Percentiles rank a stretch among this genome's conserved stretches.
These are phyloP conservation scores for Pygmarrhopalites habei DNA, from an alignment of 1,140 invertebrate species.

Conservation along the genomic window DNA sequence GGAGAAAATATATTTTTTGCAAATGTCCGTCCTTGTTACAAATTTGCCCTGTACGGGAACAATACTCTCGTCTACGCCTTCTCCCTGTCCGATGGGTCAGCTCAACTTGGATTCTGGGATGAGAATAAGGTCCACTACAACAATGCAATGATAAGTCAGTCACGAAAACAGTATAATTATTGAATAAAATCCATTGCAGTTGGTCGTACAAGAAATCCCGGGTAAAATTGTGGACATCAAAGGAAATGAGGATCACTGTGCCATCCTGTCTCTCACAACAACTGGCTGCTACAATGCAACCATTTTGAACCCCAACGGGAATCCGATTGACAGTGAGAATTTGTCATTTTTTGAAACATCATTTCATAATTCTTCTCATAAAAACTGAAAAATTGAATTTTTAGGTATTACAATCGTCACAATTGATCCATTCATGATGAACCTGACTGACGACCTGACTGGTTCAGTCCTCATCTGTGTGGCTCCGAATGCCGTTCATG, in stretches of 20 bases:
- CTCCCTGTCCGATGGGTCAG: constrained; percentile 21
- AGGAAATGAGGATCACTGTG: constrained; percentile 33
- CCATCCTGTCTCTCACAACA: constrained; percentile 21
- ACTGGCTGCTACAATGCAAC: constrained; percentile 42
- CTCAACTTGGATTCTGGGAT: constrained; percentile 35
- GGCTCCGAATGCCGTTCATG: constrained; percentile 59
- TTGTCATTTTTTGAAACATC: neutral
- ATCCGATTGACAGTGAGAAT: constrained; percentile 66
- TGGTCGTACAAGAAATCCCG: constrained; percentile 32
- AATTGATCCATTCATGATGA: constrained; percentile 63
- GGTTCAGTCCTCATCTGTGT: constrained; percentile 68
- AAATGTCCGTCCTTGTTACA: constrained; percentile 91
- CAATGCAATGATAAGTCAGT: no score
- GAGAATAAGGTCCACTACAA: constrained; percentile 32
- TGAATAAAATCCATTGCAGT: no score
- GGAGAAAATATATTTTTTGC: constrained; percentile 97
- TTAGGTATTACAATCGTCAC: constrained; percentile 43
- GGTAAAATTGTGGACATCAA: constrained; percentile 33
- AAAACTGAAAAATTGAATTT: neutral
- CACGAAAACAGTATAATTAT: no score
- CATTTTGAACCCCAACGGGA: constrained; percentile 75
- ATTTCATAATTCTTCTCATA: neutral
- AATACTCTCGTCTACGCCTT: constrained; percentile 23
- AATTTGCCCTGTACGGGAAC: constrained; percentile 49
- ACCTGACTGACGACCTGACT: constrained; percentile 77